Base-by-base conservation (phyloP, 2,888 invertebrate genomes). In the Eupithecia abbreviata region DNA sequence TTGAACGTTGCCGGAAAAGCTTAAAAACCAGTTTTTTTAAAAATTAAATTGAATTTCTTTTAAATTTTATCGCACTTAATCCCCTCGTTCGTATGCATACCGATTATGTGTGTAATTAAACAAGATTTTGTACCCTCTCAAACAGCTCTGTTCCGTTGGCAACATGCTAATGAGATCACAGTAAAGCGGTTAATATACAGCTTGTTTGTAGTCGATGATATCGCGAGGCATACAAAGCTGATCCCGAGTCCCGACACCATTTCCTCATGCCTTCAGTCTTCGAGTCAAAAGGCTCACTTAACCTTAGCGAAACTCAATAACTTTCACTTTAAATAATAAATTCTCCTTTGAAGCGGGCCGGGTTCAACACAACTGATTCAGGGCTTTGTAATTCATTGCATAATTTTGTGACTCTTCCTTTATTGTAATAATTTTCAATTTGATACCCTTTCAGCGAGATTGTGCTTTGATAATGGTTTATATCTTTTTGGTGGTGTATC, bases 281-380 rank as follows among this genome's bases (percentile, higher is more conserved):
- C 86, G 85, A 91, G 90, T 91, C 92, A 92, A 93, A 92, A 93
- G 92, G 91, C 89, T 92, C 92, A 93, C 93, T 93, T 93, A 93
- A 92, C 93, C 93, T 93, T 91, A 92, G 91, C 90, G 92, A 92
- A 93, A 93, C 92, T 93, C 92, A 92, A 93, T 93, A 93, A 93
- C 92, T 92, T 93, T 92, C 93, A 91, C 91, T 92, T 92, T 92
- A 93, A 93, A 93, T 93, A 93, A 93, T 93, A 93, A 93, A 92
- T 92, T 91, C 88, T 87, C 91, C 92, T 93, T 93, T 92, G 93
- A 93, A 88, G 88, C 87, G 87, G 84, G 86, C 90, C 90, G 87
- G 85, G 85, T 88, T 88, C 87, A 90, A 90, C 89, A 86, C 84
- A 90, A 90, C 91, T 87, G 90, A 88, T 86, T 84, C 87, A 90